Percentiles rank a stretch among this genome's conserved stretches.
These are phyloP conservation scores for Drosophila watanabei DNA, from an alignment of 1,140 invertebrate species.

Conservation along the genomic window DNA sequence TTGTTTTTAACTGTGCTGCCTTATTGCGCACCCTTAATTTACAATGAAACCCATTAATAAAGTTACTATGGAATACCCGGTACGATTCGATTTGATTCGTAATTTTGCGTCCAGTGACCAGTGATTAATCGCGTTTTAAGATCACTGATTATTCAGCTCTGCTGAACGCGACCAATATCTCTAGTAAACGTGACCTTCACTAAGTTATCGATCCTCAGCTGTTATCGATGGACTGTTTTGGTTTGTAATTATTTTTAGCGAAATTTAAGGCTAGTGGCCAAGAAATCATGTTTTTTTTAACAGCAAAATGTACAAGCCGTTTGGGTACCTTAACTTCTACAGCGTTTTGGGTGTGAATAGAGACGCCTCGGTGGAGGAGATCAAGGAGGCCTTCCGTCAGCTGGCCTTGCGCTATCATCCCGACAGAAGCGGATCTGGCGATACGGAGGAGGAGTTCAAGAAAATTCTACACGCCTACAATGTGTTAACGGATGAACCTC, in stretches of 20 bases:
- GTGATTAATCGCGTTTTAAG: no score
- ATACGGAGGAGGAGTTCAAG: background rate
- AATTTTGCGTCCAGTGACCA: no score
- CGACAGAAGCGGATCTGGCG: background rate
- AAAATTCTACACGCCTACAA: constrained; percentile 3
- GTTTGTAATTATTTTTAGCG: no score
- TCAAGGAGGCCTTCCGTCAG: background rate
- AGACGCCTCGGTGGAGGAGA: background rate
- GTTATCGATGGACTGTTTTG: background rate
- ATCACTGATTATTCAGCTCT: background rate
- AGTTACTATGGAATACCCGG: no score
- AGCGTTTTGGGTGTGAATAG: background rate
- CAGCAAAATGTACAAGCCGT: constrained; percentile 8
- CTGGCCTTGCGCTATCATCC: background rate
- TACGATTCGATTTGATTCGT: no score
- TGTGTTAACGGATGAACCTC: background rate
- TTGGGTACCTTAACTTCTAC: constrained; percentile 12
- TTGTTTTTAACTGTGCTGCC: background rate
- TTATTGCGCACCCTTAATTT: background rate
- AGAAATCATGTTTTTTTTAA: background rate
- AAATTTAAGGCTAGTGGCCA: no score
- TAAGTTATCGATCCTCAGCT: background rate
- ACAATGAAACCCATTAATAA: background rate
- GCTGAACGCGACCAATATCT: no score
- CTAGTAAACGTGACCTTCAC: no score